phyloP scores from a whole-genome alignment of 2,888 invertebrate species.

The Nomada fabriciana region DNA sequence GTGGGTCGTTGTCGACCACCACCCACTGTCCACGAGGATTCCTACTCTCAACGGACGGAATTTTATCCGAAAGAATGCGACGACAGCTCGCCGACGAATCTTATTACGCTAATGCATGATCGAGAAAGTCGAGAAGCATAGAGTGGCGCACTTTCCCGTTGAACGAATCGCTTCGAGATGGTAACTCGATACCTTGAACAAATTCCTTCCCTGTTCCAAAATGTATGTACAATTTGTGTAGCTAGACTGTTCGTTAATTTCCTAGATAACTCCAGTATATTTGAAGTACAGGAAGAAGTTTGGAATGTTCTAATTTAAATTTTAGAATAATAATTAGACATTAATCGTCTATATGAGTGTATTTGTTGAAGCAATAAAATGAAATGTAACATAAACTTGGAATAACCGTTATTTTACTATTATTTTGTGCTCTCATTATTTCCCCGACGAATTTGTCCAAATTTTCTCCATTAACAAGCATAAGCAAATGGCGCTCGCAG shows the following conservation, averaged over 20 bases:
- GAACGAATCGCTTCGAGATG: conserved; percentile 1
- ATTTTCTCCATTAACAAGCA: not conserved
- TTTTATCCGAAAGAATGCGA: conserved; percentile 19
- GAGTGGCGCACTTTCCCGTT: conserved; percentile 10
- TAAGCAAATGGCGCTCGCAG: not conserved
- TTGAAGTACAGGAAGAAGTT: no score
- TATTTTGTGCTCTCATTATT: not conserved
- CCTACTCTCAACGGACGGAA: not conserved
- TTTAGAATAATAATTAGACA: no score
- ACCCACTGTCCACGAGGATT: not conserved
- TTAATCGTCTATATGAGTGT: no score
- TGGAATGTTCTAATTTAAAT: no score
- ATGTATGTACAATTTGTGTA: no score
- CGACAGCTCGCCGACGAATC: conserved; percentile 45
- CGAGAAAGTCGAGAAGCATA: not conserved
- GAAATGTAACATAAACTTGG: no score
- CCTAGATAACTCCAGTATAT: no score
- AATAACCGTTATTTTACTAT: no score
- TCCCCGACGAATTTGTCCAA: not conserved
- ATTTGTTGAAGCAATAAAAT: no score
- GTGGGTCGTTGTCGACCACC: conserved; percentile 22
- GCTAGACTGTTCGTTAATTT: no score
- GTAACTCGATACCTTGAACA: conserved; percentile 2
- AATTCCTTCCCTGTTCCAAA: not conserved
- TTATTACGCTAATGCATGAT: conserved; percentile 50